Evolutionary conservation across 2,113 vertebrate species (phyloP), one percentile per base, ranked within the genome.

Genomic region (Phylloscopus trochiloides): DNA sequence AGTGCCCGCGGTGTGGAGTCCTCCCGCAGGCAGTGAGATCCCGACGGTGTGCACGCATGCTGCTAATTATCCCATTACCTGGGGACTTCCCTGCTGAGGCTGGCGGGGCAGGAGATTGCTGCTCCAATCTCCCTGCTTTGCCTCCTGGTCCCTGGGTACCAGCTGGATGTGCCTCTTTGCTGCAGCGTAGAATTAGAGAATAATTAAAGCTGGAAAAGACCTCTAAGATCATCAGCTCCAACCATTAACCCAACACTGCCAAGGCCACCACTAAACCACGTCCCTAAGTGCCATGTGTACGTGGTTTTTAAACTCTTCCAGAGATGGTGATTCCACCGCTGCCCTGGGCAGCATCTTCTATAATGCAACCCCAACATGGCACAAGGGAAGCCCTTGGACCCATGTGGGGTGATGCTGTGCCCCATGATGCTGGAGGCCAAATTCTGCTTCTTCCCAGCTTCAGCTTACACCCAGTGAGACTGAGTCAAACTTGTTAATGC

Each of bases 381-480:
- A 43, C 0, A 0, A 38, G 34, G 16, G 11, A 62, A 74, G 14
- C 12, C 26, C n/a, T 6, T 1, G 18, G 22, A 47, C 32, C 6
- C 19, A 6, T 3, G 0, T 4, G 15, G 38, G 17, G 26, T 50
- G 31, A 42, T 38, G 54, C 36, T 61, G 20, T 29, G 11, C 20
- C 40, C 25, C 32, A 43, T 0, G 0, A 20, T 1, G 0, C 25
- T 42, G 51, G 51, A 81, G 42, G 47, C 36, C 14, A 83, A 57
- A 68, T 71, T n/a, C 57, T 88, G 24, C 54, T 68, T 48, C 61
- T 73, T 17, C 14, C 22, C 48, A 82, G 25, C 67, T 66, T 65
- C 71, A 65, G 29, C 22, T 32, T 28, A 32, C 7, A n/a, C 3
- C 7, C 24, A 22, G 0, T 25, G 42, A 55, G n/a, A 57, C 14